Evolutionary conservation across 2,113 vertebrate genomes (phyloP), one percentile per base, ranked within the genome.

Genomic region (Phyllostomus discolor): DNA sequence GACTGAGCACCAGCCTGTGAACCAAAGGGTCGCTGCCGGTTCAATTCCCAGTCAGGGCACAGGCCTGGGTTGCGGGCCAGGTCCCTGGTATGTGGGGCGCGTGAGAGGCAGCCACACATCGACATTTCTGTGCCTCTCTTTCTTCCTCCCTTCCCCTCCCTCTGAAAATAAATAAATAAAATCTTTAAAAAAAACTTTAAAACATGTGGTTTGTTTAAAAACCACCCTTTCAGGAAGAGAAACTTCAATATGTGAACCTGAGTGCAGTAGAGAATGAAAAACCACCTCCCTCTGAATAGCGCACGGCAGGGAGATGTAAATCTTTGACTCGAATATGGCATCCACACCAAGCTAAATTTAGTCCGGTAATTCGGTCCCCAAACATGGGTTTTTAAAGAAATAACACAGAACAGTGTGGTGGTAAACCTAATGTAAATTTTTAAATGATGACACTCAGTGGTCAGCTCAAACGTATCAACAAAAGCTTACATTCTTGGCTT

Each of bases 191-290:
- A 57, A 59, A 10, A 3, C 9, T 59, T 59, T 24, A 9, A 24
- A 59, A 24, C 22, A 59, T 95, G 95, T 96, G 97, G 92, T 97
- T 97, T 95, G 85, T 93, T 95, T 93, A 94, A 83, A 98, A 97
- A 96, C 94, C 64, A 82, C 93, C 91, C 94, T 95, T 97, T 97
- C 89, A 97, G 96, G 97, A 97, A 97, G 96, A 95, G 97, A 96
- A 97, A 97, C 97, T 93, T 96, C 91, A 95, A 91, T 96, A 93
- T 96, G 79, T 57, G 67, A 73, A 88, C 95, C 0, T 50, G 88
- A 97, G 85, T 83, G 46, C 50, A 54, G 69, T 80, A 95, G 88
- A 95, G 78, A 97, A 89, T 76, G 73, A 88, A 95, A 95, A 96
- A 93, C 88, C 83, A 96, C 95, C 41, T 48, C 70, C 48, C 38